Evolutionary conservation across 2,888 invertebrate species (phyloP), one percentile per base, ranked within the genome.

Genomic region (Dasysyrphus albostriatus): DNA sequence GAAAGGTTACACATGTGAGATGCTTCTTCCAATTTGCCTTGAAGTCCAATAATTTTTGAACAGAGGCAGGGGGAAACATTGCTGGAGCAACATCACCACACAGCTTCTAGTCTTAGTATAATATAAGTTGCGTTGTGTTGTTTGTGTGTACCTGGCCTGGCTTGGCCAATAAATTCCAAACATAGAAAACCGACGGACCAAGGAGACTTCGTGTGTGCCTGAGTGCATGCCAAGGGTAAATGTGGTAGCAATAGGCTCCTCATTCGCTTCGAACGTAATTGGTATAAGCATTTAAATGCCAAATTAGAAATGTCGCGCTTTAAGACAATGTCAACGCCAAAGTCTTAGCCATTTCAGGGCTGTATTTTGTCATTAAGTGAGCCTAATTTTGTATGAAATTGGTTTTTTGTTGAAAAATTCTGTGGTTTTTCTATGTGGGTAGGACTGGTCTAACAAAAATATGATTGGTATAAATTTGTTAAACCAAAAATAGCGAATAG

Each of bases 281-380:
- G 89, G 88, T 88, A 83, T 88, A 80, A 89, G 88, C 88, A 88
- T 89, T 89, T 88, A 89, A 88, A 89, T 89, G 89, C 89, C 89
- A 89, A 89, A 89, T 89, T 89, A 89, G 89, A 89, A 88, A 89
- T 88, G 88, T 89, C 88, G 89, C 89, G 89, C 89, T 89, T 89
- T 82, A 88, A 89, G 89, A 89, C 88, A 88, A 88, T 89, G 88
- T 89, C 89, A 89, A 88, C 88, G 88, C 88, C 89, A 88, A 85
- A 88, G 80, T 63, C 76, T 72, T 29, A 59, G 69, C 56, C 69
- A 12, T 34, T 72, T 24, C 51, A 10, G 75, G 76, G 67, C 12
- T n/a, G 67, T 47, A 59, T 16, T 69, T 69, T 10, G 3, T 34
- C 3, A 19, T 8, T 10, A 8, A 3, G 0, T 14, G 49, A 16